Conservation (phyloP, 2,113 vertebrate species). For the Pachyramphus minor region DNA sequence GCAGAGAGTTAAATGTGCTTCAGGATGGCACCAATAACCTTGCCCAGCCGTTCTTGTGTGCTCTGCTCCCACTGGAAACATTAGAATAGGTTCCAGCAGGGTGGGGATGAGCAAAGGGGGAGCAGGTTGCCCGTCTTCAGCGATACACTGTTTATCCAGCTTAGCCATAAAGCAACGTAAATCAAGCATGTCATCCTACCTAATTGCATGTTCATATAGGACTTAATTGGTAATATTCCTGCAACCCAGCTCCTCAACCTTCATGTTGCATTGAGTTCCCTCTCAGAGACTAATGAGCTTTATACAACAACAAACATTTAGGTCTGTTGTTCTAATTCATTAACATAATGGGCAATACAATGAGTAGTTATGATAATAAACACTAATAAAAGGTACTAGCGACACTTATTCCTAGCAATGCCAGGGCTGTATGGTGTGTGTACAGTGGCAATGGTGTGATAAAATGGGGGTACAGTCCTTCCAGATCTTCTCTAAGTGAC, state of each 20-base stretch:
- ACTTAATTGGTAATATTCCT: constrained; percentile 73
- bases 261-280: constrained; percentile 38
- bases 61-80: background rate
- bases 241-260: constrained; percentile 40
- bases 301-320: constrained; percentile 65
- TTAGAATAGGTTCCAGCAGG: constrained; percentile 27
- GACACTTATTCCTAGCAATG: constrained; percentile 15
- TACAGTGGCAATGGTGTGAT: background rate
- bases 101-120: constrained; percentile 31
- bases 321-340: constrained; percentile 73
- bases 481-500: background rate
- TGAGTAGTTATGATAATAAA: constrained; percentile 66
- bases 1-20: background rate
- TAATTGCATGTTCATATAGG: constrained; percentile 72
- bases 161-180: constrained; percentile 70
- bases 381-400: constrained; percentile 47
- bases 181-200: constrained; percentile 69
- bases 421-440: background rate
- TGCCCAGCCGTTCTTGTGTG: background rate
- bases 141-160: constrained; percentile 16
- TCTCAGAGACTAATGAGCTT: constrained; percentile 68
- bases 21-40: background rate
- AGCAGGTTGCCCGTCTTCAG: constrained; percentile 17
- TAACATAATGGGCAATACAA: constrained; percentile 68
- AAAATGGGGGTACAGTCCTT: background rate